A percentile compares a stretch with the other conserved stretches of the same genome.
These are phyloP conservation scores for Siniperca scherzeri DNA, from an alignment of 2,797 vertebrate genomes.

Conservation along the genomic window DNA sequence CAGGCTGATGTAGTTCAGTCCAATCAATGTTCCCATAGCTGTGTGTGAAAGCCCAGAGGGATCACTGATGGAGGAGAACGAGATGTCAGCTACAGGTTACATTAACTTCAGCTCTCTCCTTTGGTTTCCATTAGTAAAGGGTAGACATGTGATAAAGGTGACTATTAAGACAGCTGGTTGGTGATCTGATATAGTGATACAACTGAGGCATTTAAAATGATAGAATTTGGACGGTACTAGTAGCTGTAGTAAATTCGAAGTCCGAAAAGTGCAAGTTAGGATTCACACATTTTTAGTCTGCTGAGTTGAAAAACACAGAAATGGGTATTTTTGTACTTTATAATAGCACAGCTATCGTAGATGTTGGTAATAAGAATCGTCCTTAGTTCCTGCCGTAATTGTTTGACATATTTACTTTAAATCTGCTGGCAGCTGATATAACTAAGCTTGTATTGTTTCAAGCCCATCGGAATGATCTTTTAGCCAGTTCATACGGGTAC, in stretches of 20 bases:
- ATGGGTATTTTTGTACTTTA: neutral
- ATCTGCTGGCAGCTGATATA: conserved; percentile 1
- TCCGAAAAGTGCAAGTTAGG: neutral
- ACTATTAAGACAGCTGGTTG: neutral
- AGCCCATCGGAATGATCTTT: neutral
- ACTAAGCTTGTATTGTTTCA: neutral
- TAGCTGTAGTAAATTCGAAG: neutral
- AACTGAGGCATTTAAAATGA: neutral
- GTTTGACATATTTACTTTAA: neutral
- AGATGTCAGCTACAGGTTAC: conserved; percentile 4
- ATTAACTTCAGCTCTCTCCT: neutral
- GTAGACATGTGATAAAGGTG: neutral
- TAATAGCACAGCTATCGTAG: neutral
- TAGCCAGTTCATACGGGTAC: neutral
- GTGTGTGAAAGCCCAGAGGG: conserved; percentile 1
- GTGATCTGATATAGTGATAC: neutral
- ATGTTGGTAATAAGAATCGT: neutral
- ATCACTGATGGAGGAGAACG: neutral
- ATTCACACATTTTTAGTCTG: neutral
- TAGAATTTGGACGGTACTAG: too few species aligned
- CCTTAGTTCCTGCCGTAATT: neutral
- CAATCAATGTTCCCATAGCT: neutral
- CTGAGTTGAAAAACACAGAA: neutral
- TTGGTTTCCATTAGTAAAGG: neutral
- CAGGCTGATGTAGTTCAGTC: neutral